Base-by-base conservation (phyloP, 2,888 invertebrate genomes). In the Agrochola lota region DNA sequence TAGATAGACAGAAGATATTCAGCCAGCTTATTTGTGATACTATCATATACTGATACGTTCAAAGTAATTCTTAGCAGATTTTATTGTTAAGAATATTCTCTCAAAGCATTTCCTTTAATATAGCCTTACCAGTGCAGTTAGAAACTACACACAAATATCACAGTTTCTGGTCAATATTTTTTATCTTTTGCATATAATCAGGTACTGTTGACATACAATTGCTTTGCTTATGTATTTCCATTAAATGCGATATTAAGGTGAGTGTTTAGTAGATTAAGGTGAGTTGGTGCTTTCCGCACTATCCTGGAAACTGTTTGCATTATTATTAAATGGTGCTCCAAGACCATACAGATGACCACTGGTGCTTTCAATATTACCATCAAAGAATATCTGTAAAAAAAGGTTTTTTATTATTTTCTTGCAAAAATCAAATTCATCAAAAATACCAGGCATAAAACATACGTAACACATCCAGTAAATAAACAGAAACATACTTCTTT, bases 331-430 rank as follows among this genome's bases (percentile, higher is more conserved):
- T 71, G 98, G 98, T 60, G 98, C 98, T 77, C 99, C 99, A 87
- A 99, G 97, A 66, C 99, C 99, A 93, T 99, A 99, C 72, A 99
- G 97, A 96, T 99, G 99, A 70, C 99, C 99, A 92, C 99, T 99
- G 60, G 98, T 98, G 96, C 99, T 99, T 94, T 99, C 99, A 90
- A 99, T 99, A 94, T 99, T 99, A 93, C 99, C 99, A 95, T 99
- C 99, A 94, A 99, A 99, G 95, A 99, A 99, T 98, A 99, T 99
- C 99, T 99, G 97, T 4, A 81, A 85, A 72, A 62, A 63, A 64
- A 23, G 0, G 4, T 15, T 26, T 11, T 0, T 40, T 46, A 49
- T 17, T n/a, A 40, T 20, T 43, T 49, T 55, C 35, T 62, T 15
- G 23, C 6, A 11, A 64, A 17, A 11, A 12, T 26, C 30, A 30